These are phyloP conservation scores for Isichthys henryi DNA, from an alignment of 2,113 vertebrate genomes.

Conservation along the genomic window DNA sequence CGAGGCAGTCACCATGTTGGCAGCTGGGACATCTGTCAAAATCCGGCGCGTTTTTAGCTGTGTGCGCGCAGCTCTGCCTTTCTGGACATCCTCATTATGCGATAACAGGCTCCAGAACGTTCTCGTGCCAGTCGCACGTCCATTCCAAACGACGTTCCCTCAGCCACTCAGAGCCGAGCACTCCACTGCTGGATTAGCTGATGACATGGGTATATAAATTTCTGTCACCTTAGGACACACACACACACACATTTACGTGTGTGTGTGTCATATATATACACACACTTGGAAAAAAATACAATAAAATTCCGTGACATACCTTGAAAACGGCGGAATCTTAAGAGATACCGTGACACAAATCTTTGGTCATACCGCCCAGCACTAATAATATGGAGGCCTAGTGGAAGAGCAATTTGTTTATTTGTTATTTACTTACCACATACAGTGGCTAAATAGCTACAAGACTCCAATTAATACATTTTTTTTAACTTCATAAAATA, in stretches of 20 bases:
- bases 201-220: neutral
- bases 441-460: neutral
- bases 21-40: slow-evolving; percentile 7
- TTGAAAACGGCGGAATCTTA: neutral
- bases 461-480: neutral
- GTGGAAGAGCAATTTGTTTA: neutral
- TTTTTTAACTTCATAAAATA: neutral
- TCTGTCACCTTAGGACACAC: neutral
- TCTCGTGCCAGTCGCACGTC: neutral
- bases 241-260: too few species aligned
- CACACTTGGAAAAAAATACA: too few species aligned
- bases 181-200: neutral
- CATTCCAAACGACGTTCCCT: neutral
- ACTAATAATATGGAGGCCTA: neutral
- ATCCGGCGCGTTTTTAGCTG: neutral
- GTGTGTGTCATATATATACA: too few species aligned
- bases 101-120: neutral
- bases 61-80: neutral
- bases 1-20: neutral
- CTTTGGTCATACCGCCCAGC: neutral
- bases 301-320: neutral
- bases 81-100: neutral
- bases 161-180: neutral
- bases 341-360: neutral
- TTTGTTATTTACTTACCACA: neutral